Conservation (phyloP, 2,888 invertebrate species). For the Drepanosiphum platanoidis region DNA sequence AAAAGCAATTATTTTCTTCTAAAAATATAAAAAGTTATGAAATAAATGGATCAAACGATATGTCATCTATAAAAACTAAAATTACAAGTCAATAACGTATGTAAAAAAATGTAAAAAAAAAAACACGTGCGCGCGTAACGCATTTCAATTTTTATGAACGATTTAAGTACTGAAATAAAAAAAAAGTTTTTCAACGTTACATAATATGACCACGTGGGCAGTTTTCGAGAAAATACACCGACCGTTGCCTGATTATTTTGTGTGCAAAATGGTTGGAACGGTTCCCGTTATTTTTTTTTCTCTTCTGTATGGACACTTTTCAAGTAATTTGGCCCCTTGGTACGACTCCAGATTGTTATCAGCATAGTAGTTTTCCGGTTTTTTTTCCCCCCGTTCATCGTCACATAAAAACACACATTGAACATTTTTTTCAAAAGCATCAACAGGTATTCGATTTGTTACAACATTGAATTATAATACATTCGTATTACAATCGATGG, state of each 20-base stretch:
- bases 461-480: no score
- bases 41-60: no score
- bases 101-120: no score
- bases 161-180: neutral
- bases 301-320: slow-evolving; percentile 25
- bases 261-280: slow-evolving; percentile 41
- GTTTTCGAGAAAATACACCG: slow-evolving; percentile 24
- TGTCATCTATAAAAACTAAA: no score
- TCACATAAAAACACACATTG: neutral
- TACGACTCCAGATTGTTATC: slow-evolving; percentile 40
- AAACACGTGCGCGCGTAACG: no score
- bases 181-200: neutral
- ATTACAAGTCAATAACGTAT: no score
- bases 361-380: neutral
- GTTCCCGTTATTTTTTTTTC: slow-evolving; percentile 39
- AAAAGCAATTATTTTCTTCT: no score
- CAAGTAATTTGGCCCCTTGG: slow-evolving; percentile 33
- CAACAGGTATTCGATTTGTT: no score
- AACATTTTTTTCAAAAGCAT: neutral
- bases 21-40: no score
- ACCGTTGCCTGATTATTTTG: slow-evolving; percentile 38
- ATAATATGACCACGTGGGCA: slow-evolving; percentile 10
- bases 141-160: no score
- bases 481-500: no score
- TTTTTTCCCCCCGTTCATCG: neutral